These are phyloP conservation scores for Anastrepha obliqua DNA, from an alignment of 1,140 invertebrate species.

Conservation along the genomic window DNA sequence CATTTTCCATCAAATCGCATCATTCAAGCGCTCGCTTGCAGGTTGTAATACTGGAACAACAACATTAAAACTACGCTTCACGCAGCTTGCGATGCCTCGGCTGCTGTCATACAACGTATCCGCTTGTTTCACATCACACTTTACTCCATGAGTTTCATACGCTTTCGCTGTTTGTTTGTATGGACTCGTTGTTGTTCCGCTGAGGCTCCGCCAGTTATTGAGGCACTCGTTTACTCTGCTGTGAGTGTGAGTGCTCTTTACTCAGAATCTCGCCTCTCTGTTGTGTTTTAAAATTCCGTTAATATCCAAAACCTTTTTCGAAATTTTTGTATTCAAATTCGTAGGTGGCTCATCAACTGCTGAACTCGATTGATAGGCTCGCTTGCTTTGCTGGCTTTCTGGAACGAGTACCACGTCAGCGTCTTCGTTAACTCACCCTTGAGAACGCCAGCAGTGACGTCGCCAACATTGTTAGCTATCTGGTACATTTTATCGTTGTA, in stretches of 20 bases:
- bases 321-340: too few species aligned
- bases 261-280: background rate
- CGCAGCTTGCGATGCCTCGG: too few species aligned
- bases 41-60: too few species aligned
- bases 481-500: background rate
- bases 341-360: too few species aligned
- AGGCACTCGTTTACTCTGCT: background rate
- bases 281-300: background rate
- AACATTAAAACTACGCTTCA: too few species aligned
- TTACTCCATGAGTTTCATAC: too few species aligned
- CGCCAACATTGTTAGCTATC: background rate
- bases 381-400: background rate
- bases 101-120: too few species aligned
- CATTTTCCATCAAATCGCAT: too few species aligned
- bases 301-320: background rate
- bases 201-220: background rate
- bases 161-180: background rate
- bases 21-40: too few species aligned
- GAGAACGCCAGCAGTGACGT: background rate
- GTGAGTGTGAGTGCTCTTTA: background rate
- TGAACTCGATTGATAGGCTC: too few species aligned
- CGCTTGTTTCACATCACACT: too few species aligned
- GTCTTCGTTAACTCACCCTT: background rate
- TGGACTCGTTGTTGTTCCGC: background rate
- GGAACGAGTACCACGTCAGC: constrained; percentile 30